Percentiles rank a stretch among this genome's conserved stretches.
Evolutionary conservation across 2,888 invertebrate species (phyloP).

Genomic region (Arctia plantaginis): DNA sequence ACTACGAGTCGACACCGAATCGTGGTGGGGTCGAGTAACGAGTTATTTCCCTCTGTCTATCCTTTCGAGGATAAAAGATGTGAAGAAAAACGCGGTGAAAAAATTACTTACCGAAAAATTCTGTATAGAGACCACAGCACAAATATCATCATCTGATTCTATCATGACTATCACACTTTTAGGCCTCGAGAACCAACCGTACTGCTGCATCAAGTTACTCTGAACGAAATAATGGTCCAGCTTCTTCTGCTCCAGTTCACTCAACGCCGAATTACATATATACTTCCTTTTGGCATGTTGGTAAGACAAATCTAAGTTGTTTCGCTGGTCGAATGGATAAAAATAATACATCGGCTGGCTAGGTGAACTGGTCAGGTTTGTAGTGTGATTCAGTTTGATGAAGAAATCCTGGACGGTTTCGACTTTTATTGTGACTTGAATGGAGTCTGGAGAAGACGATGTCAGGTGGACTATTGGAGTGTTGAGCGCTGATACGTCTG

Average conservation of each 20-base stretch:
- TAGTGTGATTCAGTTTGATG: conserved; percentile 74
- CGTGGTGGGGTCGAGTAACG: no score
- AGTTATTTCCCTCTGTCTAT: no score
- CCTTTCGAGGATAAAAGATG: no score
- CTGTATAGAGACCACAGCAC: conserved; percentile 93
- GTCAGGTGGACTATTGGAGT: conserved; percentile 90
- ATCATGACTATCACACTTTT: conserved; percentile 88
- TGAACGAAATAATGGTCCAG: conserved; percentile 43
- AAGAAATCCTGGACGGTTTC: conserved; percentile 87
- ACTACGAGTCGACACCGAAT: no score
- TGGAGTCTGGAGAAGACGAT: conserved; percentile 86
- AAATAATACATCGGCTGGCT: conserved; percentile 85
- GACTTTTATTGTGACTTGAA: conserved; percentile 87
- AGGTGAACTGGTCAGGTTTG: conserved; percentile 78
- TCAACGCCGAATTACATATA: conserved; percentile 86
- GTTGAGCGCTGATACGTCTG: conserved; percentile 75
- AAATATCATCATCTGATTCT: conserved; percentile 88
- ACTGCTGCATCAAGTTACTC: conserved; percentile 52
- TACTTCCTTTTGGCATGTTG: conserved; percentile 74
- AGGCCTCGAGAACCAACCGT: conserved; percentile 72
- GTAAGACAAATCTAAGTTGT: conserved; percentile 57
- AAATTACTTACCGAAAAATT: conserved; percentile 87
- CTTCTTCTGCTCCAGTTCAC: conserved; percentile 52
- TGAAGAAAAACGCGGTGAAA: no score
- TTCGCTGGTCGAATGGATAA: conserved; percentile 80